phyloP scores from a whole-genome alignment of 2,113 vertebrate species.

The Boulengeromyrus knoepffleri region DNA sequence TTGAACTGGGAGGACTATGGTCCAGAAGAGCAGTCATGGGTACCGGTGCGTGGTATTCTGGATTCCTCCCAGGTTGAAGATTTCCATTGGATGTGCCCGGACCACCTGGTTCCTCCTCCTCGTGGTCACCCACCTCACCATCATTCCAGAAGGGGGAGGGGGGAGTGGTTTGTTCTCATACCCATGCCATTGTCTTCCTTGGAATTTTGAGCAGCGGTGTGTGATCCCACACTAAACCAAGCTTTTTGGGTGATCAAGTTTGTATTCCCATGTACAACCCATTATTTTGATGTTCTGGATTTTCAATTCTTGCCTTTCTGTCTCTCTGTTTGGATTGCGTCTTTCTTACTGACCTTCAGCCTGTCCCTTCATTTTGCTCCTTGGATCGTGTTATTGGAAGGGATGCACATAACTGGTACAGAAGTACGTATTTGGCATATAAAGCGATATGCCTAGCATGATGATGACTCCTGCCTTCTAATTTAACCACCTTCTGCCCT shows the following conservation, averaged over 20 bases:
- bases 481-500: background rate
- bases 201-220: background rate
- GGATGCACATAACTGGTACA: no score
- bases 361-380: background rate
- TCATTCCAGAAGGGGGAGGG: background rate
- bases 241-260: background rate
- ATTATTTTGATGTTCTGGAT: background rate
- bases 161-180: background rate
- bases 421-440: no score
- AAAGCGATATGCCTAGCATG: background rate
- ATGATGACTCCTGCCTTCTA: background rate
- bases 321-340: background rate
- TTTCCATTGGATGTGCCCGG: background rate
- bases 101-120: background rate
- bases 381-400: background rate
- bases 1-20: background rate
- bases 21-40: background rate
- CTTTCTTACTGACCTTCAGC: background rate
- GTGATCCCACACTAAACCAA: background rate
- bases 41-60: background rate
- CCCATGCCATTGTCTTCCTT: background rate
- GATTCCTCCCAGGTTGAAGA: background rate
- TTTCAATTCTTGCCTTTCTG: background rate
- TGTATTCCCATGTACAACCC: background rate
- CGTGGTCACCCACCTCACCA: background rate